Base-by-base conservation (phyloP, 2,797 vertebrate genomes). In the Octomys mimax region DNA sequence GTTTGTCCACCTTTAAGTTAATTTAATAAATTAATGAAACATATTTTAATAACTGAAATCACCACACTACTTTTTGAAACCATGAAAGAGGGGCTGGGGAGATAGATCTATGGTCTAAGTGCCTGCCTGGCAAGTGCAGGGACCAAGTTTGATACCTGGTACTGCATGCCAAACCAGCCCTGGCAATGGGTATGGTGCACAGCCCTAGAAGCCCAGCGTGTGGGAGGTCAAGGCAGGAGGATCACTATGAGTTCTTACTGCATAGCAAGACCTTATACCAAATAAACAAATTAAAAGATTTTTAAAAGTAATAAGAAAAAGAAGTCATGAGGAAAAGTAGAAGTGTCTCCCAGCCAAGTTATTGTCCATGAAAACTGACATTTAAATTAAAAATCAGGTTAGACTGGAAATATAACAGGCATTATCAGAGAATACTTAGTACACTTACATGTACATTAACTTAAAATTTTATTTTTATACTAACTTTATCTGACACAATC, bases 351-450 rank as follows among this genome's bases (percentile, higher is more conserved):
- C 81, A 86, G 42, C 22, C 49, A 81, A 85, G 28, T 73, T 57
- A 80, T 89, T 83, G 95, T 84, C 84, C 36, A 66, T 95, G 75
- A 28, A 97, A 93, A 95, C 42, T 79, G 78, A 96, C 87, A 75
- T 92, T 66, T 96, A 84, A 95, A 52, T 96, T 57, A 97, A 59
- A 42, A 42, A 61, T 87, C 64, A 73, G 26, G 39, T 89, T 89
- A 62, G 46, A 77, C 39, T 22, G 26, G 42, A 93, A 81, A 89
- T 87, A 24, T 46, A 73, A 86, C 87, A 61, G 39, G 11, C 18
- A 42, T 59, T 73, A 85, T 61, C 81, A 59, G 79, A 68, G 64
- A 91, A 54, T 28, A 73, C 26, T 49, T 52, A 73, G n/a, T 57
- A 49, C 28, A 33, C 18, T 57, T 61, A 66, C 18, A 10, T 18